Percentiles rank a stretch among this genome's conserved stretches.
phyloP scores from a whole-genome alignment of 2,797 vertebrate genomes.

The Pipistrellus pygmaeus region DNA sequence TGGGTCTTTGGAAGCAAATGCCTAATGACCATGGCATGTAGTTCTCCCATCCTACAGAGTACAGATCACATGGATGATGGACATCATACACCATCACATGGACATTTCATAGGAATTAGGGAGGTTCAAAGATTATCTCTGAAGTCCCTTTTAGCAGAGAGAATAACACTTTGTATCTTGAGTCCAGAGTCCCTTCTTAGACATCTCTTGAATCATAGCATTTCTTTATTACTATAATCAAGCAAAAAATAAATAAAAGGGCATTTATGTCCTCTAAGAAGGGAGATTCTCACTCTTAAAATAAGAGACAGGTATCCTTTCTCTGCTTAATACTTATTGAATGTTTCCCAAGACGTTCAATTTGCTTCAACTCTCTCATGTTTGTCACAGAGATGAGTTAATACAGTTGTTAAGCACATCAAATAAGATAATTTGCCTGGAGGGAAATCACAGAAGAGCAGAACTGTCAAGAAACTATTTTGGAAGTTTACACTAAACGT shows the following conservation, averaged over 20 bases:
- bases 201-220: background rate
- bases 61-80: background rate
- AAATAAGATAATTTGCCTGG: conserved; percentile 52
- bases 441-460: conserved; percentile 53
- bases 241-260: background rate
- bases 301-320: background rate
- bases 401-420: conserved; percentile 8
- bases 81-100: background rate
- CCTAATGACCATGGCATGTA: background rate
- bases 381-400: conserved; percentile 37
- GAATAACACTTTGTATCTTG: background rate
- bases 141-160: background rate
- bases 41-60: background rate
- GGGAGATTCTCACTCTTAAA: background rate
- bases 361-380: conserved; percentile 26
- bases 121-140: background rate
- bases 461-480: conserved; percentile 26
- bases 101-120: background rate
- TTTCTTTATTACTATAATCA: conserved; percentile 32
- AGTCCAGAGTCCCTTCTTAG: background rate
- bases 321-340: conserved; percentile 41
- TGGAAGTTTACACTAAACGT: background rate
- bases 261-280: background rate
- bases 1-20: background rate
- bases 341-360: conserved; percentile 5